phyloP scores from a whole-genome alignment of 2,888 invertebrate genomes.

The Diaphora mendica region DNA sequence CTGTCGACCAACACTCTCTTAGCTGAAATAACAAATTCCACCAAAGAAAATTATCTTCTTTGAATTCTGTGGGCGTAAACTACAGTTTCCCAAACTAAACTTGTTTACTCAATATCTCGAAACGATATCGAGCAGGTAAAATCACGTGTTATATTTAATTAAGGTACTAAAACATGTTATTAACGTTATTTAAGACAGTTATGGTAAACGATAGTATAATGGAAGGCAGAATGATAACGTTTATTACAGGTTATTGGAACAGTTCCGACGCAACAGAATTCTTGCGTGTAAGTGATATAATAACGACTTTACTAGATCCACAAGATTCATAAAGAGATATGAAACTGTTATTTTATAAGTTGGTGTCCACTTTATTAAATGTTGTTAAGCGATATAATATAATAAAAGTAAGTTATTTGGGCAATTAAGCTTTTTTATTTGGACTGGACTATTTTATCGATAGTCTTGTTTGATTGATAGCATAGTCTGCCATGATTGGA shows the following conservation, averaged over 20 bases:
- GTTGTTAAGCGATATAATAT: conserved; percentile 11
- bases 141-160: conserved; percentile 40
- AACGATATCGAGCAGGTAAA: conserved; percentile 23
- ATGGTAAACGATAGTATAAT: conserved; percentile 39
- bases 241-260: conserved; percentile 36
- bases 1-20: no score
- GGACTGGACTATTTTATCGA: neutral
- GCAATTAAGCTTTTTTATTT: neutral
- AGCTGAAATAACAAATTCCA: neutral
- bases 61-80: neutral
- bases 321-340: conserved; percentile 16
- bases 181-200: conserved; percentile 41
- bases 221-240: conserved; percentile 37
- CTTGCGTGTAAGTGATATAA: conserved; percentile 43
- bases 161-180: conserved; percentile 23
- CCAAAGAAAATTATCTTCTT: neutral
- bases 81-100: neutral
- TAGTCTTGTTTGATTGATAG: neutral
- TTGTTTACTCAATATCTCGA: neutral
- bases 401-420: neutral
- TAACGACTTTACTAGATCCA: conserved; percentile 13
- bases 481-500: neutral
- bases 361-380: conserved; percentile 7
- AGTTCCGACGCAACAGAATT: conserved; percentile 33
- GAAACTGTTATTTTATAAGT: conserved; percentile 12